Conservation (phyloP, 2,113 vertebrate genomes). For the Caranx melampygus region DNA sequence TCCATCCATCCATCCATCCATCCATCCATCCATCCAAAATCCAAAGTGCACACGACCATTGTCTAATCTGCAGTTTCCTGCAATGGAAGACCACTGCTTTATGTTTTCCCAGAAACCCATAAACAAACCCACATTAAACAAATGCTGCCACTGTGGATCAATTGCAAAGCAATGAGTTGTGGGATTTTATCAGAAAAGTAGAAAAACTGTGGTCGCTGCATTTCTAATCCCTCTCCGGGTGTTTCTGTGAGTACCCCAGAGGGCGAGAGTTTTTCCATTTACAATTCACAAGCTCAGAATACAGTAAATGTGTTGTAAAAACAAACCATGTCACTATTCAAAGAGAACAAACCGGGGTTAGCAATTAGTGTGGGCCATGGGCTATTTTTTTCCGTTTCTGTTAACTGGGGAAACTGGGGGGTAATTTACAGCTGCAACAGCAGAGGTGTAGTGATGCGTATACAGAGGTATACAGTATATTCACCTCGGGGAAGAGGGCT, state of each 20-base stretch:
- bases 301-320: slow-evolving; percentile 6
- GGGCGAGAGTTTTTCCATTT: slow-evolving; percentile 10
- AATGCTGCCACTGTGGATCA: slow-evolving; percentile 12
- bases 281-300: slow-evolving; percentile 22
- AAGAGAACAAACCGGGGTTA: background rate
- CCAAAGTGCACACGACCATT: background rate
- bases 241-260: background rate
- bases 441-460: background rate
- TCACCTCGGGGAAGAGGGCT: background rate
- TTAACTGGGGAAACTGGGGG: background rate
- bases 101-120: slow-evolving; percentile 21
- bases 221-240: slow-evolving; percentile 12
- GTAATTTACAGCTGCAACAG: background rate
- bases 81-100: background rate
- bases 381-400: slow-evolving; percentile 12
- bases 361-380: slow-evolving; percentile 21
- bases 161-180: slow-evolving; percentile 8
- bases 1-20: slow-evolving; percentile 1
- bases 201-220: slow-evolving; percentile 12
- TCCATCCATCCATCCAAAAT: background rate
- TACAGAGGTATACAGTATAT: background rate
- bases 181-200: slow-evolving; percentile 1
- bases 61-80: slow-evolving; percentile 4
- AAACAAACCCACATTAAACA: slow-evolving; percentile 22
- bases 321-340: background rate